A percentile compares a stretch with the other conserved stretches of the same genome.
These are phyloP conservation scores for Chaetodon trifasciatus DNA, from an alignment of 2,797 vertebrate genomes.

Conservation along the genomic window DNA sequence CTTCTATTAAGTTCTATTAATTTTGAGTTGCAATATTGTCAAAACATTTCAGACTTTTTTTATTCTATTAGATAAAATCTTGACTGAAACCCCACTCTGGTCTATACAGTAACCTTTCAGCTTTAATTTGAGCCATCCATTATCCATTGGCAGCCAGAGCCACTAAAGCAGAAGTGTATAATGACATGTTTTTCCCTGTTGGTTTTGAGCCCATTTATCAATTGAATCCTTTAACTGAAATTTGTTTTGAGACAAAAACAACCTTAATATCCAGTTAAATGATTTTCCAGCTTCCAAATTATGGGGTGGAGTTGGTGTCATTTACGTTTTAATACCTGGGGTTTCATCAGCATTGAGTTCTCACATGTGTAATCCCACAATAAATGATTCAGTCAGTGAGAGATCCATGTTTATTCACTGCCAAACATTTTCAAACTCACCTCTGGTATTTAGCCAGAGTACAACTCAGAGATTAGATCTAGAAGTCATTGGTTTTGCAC, in stretches of 20 bases:
- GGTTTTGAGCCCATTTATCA: conserved; percentile 34
- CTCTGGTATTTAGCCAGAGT: conserved; percentile 28
- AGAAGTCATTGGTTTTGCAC: conserved; percentile 29
- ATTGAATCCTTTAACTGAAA: conserved; percentile 34
- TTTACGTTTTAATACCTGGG: conserved; percentile 36
- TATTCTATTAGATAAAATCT: not conserved
- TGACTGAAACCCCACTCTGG: not conserved
- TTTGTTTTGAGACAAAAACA: conserved; percentile 10
- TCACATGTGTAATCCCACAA: conserved; percentile 3
- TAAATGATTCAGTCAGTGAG: conserved; percentile 25
- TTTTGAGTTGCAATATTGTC: not conserved
- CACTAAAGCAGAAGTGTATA: conserved; percentile 11
- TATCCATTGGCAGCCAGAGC: not conserved
- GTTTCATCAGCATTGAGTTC: conserved; percentile 26
- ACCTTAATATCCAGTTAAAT: conserved; percentile 10
- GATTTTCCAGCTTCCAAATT: conserved; percentile 24
- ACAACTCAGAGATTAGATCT: not conserved
- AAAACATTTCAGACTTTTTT: not conserved
- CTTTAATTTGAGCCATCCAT: conserved; percentile 3
- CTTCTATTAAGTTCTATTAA: not conserved
- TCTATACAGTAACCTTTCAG: not conserved
- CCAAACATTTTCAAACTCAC: conserved; percentile 24
- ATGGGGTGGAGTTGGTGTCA: conserved; percentile 16
- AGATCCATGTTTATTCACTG: conserved; percentile 38
- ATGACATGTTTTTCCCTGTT: conserved; percentile 31